Conservation (phyloP, 2,797 vertebrate species). For the Hippopotamyrus pictus region DNA sequence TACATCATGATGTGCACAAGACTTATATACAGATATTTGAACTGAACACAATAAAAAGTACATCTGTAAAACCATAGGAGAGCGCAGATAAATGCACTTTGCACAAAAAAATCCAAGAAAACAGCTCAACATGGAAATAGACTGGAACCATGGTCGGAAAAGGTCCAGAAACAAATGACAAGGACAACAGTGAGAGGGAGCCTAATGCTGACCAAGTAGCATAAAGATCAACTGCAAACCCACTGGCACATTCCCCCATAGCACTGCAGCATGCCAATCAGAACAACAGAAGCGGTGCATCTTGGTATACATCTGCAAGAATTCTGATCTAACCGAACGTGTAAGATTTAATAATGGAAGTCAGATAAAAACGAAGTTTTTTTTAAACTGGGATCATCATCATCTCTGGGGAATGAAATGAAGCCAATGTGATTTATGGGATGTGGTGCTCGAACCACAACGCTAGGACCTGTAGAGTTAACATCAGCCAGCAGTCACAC, state of each 20-base stretch:
- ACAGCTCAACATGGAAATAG: neutral
- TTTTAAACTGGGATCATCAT: neutral
- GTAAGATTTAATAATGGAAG: neutral
- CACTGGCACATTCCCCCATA: neutral
- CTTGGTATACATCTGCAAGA: neutral
- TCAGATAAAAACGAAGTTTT: neutral
- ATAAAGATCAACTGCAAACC: neutral
- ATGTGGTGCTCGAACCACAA: neutral
- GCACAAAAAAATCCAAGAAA: neutral
- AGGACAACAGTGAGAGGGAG: neutral
- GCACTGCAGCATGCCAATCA: neutral
- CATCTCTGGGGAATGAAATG: neutral
- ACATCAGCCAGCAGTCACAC: neutral
- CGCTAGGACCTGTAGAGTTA: neutral
- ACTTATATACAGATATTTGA: neutral
- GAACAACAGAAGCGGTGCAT: neutral
- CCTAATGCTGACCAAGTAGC: neutral
- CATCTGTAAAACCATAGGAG: neutral
- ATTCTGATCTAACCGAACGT: neutral
- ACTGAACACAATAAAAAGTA: neutral
- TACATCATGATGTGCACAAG: neutral
- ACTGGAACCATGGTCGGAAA: neutral
- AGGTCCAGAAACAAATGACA: neutral
- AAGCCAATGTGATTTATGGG: neutral
- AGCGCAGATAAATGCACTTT: neutral